phyloP scores from a whole-genome alignment of 2,797 vertebrate genomes.

The Molossus alvarezi region DNA sequence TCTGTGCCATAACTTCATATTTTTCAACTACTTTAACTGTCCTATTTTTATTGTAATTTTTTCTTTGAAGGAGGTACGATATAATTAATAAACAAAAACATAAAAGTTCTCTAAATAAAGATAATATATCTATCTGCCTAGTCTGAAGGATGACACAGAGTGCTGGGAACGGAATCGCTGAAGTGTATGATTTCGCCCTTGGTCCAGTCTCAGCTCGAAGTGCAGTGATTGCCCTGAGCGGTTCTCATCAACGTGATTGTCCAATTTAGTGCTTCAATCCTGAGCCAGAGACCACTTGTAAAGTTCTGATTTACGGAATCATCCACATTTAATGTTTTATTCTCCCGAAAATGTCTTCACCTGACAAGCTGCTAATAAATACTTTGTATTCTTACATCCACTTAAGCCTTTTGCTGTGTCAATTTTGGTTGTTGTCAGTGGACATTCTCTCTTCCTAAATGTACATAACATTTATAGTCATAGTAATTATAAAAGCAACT shows the following conservation, averaged over 20 bases:
- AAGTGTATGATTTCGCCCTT: constrained; percentile 76
- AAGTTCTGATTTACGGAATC: constrained; percentile 78
- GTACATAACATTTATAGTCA: neutral
- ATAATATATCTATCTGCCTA: constrained; percentile 24
- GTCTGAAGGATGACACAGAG: constrained; percentile 64
- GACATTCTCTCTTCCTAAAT: constrained; percentile 32
- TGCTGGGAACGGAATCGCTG: constrained; percentile 67
- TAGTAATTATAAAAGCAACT: constrained; percentile 35
- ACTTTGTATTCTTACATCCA: constrained; percentile 48
- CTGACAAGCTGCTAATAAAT: constrained; percentile 74
- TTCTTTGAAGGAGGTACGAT: constrained; percentile 50
- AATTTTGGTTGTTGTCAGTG: neutral
- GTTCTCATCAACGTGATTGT: constrained; percentile 81
- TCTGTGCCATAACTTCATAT: constrained; percentile 25
- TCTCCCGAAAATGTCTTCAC: constrained; percentile 78
- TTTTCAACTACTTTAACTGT: constrained; percentile 37
- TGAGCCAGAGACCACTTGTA: constrained; percentile 81
- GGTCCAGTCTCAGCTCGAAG: constrained; percentile 70
- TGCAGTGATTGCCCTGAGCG: constrained; percentile 68
- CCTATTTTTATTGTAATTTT: neutral
- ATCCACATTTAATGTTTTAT: constrained; percentile 83
- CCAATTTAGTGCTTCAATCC: constrained; percentile 84
- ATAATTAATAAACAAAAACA: constrained; percentile 73
- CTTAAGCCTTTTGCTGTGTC: constrained; percentile 54
- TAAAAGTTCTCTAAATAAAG: constrained; percentile 56